Evolutionary conservation across 1,140 invertebrate species (phyloP).

Genomic region (Penaeus chinensis): DNA sequence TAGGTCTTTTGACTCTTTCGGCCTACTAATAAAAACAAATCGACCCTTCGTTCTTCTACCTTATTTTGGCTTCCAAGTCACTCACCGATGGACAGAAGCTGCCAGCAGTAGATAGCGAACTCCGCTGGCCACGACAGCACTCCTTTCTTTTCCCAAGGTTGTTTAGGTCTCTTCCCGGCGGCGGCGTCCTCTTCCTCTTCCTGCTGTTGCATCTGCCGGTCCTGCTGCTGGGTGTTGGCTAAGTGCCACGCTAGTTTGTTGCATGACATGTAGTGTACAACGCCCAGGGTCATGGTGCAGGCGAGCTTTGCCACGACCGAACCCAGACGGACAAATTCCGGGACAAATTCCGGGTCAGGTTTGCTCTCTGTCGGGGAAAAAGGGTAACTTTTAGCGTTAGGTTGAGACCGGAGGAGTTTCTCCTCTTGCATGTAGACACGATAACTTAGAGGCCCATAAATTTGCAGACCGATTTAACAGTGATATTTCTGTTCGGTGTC

Average conservation of each 20-base stretch:
- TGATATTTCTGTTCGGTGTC: too few relatives aligned
- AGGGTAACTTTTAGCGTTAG: too few relatives aligned
- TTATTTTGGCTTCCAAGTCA: neutral
- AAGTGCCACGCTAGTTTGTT: conserved; percentile 62
- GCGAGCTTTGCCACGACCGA: conserved; percentile 58
- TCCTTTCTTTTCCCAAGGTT: conserved; percentile 16
- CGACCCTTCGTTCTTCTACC: too few relatives aligned
- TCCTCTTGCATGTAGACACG: too few relatives aligned
- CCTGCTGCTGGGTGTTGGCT: conserved; percentile 32
- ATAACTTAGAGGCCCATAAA: too few relatives aligned
- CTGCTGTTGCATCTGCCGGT: neutral
- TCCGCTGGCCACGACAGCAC: conserved; percentile 37
- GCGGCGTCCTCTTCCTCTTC: neutral
- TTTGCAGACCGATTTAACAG: too few relatives aligned
- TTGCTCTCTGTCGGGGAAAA: neutral
- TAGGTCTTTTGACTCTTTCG: too few relatives aligned
- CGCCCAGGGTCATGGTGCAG: conserved; percentile 62
- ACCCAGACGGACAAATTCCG: conserved; percentile 25
- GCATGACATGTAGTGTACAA: conserved; percentile 59
- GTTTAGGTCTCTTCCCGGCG: neutral
- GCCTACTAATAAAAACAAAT: too few relatives aligned
- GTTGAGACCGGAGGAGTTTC: too few relatives aligned
- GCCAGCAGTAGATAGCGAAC: conserved; percentile 47
- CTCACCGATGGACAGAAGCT: conserved; percentile 47
- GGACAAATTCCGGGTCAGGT: conserved; percentile 9